Evolutionary conservation across 2,888 invertebrate species (phyloP).

Genomic region (Drosophila birchii): DNA sequence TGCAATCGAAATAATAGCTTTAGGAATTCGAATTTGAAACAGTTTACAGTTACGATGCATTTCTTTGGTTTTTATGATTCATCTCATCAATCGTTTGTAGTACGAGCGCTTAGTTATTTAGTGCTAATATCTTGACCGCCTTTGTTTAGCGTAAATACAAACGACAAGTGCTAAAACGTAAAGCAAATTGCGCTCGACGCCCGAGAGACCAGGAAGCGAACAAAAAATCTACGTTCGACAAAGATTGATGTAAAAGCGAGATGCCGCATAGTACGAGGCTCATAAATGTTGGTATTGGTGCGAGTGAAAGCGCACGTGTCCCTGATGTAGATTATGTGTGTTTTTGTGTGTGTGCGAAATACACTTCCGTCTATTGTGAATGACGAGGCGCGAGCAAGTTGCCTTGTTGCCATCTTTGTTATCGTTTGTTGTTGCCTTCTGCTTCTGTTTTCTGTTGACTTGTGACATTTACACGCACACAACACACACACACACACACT

Average conservation of each 20-base stretch:
- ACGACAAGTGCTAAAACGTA: constrained; percentile 46
- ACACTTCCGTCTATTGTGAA: constrained; percentile 80
- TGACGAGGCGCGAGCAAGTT: constrained; percentile 42
- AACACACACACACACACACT: constrained; percentile 20
- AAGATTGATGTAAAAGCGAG: constrained; percentile 77
- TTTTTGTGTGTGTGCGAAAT: constrained; percentile 50
- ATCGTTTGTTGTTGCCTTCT: constrained; percentile 57
- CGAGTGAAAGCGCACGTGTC: constrained; percentile 77
- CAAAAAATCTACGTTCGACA: constrained; percentile 59
- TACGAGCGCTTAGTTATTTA: constrained; percentile 4
- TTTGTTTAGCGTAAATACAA: constrained; percentile 23
- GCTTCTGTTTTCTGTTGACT: constrained; percentile 52
- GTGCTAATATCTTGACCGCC: constrained; percentile 30
- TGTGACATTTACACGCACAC: constrained; percentile 70
- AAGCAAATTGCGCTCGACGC: constrained; percentile 50
- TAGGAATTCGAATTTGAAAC: background rate
- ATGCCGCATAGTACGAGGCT: constrained; percentile 49
- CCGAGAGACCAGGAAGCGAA: constrained; percentile 71
- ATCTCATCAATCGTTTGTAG: background rate
- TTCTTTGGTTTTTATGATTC: background rate
- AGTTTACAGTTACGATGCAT: background rate
- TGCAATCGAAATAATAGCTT: background rate
- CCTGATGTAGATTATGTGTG: constrained; percentile 42
- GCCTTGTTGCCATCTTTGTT: constrained; percentile 63
- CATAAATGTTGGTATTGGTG: constrained; percentile 19